Conservation (phyloP, 1,140 invertebrate species). For the Luehdorfia chinensis region DNA sequence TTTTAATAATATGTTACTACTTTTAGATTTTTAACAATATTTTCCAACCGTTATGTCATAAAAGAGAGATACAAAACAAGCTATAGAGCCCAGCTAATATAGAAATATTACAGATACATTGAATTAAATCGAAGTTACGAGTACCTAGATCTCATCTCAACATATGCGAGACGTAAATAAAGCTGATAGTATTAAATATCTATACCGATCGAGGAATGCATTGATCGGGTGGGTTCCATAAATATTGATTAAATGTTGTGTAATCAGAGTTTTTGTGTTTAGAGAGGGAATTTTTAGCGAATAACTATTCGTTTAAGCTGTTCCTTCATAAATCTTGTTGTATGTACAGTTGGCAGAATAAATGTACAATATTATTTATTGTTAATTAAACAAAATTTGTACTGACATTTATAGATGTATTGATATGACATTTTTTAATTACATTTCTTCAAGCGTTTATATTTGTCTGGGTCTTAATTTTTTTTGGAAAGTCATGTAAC, state of each 20-base stretch:
- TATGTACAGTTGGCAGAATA: conserved; percentile 25
- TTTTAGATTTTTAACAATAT: too few relatives aligned
- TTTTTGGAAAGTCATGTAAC: too few relatives aligned
- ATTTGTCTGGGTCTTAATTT: too few relatives aligned
- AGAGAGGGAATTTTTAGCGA: conserved; percentile 19
- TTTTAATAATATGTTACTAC: too few relatives aligned
- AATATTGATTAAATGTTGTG: conserved; percentile 19
- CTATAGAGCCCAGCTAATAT: too few relatives aligned
- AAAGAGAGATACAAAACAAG: too few relatives aligned
- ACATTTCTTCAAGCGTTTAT: background rate
- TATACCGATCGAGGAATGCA: conserved; percentile 7
- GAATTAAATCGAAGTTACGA: background rate
- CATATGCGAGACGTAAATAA: background rate
- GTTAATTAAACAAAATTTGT: too few relatives aligned
- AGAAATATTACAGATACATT: conserved; percentile 1
- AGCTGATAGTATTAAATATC: background rate
- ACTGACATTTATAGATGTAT: too few relatives aligned
- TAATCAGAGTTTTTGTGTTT: conserved; percentile 15
- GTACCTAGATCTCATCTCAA: conserved; percentile 1
- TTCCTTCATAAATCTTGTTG: conserved; percentile 26
- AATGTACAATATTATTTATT: background rate
- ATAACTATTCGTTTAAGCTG: conserved; percentile 23
- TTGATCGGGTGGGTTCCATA: conserved; percentile 10
- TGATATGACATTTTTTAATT: background rate
- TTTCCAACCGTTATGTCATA: too few relatives aligned